phyloP scores from a whole-genome alignment of 2,113 vertebrate genomes.

The Oophaga pumilio region DNA sequence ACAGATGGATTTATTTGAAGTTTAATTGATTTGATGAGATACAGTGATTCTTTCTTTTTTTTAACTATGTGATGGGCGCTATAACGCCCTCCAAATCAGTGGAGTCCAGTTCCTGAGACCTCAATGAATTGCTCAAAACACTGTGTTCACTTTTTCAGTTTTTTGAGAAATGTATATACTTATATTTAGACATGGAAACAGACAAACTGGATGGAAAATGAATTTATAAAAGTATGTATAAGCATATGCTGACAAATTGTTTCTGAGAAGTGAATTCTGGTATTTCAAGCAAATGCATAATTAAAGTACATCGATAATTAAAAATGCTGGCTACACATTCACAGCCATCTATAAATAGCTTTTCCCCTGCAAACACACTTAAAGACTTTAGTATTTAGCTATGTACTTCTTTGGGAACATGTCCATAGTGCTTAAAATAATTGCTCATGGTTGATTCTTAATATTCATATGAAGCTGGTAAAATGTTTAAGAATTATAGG shows the following conservation, averaged over 20 bases:
- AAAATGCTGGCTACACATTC: conserved; percentile 37
- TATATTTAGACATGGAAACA: neutral
- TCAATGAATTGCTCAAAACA: too few species aligned
- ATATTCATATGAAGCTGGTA: neutral
- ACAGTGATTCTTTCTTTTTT: too few species aligned
- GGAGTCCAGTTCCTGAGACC: too few species aligned
- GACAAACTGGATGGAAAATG: neutral
- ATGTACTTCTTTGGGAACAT: neutral
- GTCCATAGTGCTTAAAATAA: neutral
- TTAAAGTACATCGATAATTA: conserved; percentile 33
- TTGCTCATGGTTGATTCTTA: neutral
- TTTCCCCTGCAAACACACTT: neutral
- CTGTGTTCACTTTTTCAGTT: too few species aligned
- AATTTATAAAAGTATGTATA: neutral
- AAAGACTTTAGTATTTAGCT: neutral
- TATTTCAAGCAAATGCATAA: conserved; percentile 36
- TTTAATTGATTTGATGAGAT: too few species aligned
- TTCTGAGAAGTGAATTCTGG: neutral
- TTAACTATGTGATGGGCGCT: too few species aligned
- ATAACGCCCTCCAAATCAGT: too few species aligned
- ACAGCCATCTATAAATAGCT: conserved; percentile 41
- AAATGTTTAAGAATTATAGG: neutral
- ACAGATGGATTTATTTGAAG: too few species aligned
- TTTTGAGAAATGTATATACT: neutral
- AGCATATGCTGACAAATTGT: neutral